Base-by-base conservation (phyloP, 2,888 invertebrate species). In the Tetrapedia diversipes region DNA sequence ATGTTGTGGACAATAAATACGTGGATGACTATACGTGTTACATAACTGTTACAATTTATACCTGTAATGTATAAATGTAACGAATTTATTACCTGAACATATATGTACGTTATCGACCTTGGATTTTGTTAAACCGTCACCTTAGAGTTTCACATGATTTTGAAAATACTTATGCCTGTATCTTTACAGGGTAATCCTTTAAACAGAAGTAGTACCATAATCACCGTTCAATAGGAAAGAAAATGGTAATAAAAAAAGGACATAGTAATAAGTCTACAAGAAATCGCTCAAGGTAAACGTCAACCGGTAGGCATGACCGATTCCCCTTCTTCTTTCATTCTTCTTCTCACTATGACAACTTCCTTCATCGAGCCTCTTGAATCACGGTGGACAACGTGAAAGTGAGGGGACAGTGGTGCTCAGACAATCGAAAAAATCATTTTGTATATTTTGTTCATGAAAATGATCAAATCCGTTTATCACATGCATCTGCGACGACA, bases 331-430 rank as follows among this genome's bases (percentile, higher is more conserved):
- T 74, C 76, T 82, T 74, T 79, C 80, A 69, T 64, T 74, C 83
- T 59, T 84, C 80, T 82, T 80, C 80, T 60, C 77, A 72, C 68
- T 70, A 60, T 63, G 64, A 76, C 73, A 59, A 75, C 77, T 84
- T 81, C 80, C 84, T 86, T 81, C 80, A 81, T 84, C 83, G 77
- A 74, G 71, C 69, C 74, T 79, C 73, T 79, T 75, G 65, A 85
- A 85, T 84, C 82, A 81, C 69, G 73, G 16, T 32, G 77, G 61
- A 75, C 77, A 79, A 79, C 66, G 87, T 86, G 87, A 89, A 88
- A 88, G 86, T 88, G 83, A 86, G 81, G 71, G 72, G 11, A 32
- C 89, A 89, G 89, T 80, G 88, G 85, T 86, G 85, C 88, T 89
- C 89, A 88, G 49, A 49, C 67, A 10, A n/a, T 19, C 29, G 59